Conservation (phyloP, 2,888 invertebrate species). For the Thymelicus acteon region DNA sequence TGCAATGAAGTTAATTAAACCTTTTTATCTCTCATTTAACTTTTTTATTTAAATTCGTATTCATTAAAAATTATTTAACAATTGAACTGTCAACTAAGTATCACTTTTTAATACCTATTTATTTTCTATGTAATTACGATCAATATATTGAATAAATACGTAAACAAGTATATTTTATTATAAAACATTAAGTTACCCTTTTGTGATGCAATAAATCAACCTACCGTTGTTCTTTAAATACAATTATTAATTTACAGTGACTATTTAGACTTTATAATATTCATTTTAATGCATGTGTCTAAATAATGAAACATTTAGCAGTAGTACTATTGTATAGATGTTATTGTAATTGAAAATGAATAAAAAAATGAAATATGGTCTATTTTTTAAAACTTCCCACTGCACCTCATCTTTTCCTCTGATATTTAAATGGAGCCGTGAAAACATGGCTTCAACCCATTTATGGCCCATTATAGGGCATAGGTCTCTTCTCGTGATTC, state of each 20-base stretch:
- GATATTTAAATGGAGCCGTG: too few relatives aligned
- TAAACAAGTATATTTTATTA: slow-evolving; percentile 8
- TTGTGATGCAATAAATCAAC: slow-evolving; percentile 52
- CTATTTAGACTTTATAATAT: slow-evolving; percentile 40
- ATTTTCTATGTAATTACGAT: slow-evolving; percentile 9
- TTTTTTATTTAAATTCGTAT: too few relatives aligned
- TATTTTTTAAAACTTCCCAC: slow-evolving; percentile 42
- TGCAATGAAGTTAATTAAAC: too few relatives aligned
- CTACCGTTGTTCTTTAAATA: slow-evolving; percentile 32
- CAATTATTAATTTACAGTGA: slow-evolving; percentile 39
- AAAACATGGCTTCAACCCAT: too few relatives aligned
- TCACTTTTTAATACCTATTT: slow-evolving; percentile 1
- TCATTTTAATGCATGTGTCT: slow-evolving; percentile 75
- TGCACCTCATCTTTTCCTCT: background rate
- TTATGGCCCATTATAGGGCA: too few relatives aligned
- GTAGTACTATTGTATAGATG: slow-evolving; percentile 85
- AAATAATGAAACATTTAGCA: slow-evolving; percentile 76
- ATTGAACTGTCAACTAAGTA: too few relatives aligned
- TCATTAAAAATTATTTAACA: too few relatives aligned
- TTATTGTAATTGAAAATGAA: slow-evolving; percentile 84
- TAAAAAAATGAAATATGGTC: slow-evolving; percentile 70
- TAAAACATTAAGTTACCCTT: slow-evolving; percentile 51
- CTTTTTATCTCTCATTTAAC: too few relatives aligned
- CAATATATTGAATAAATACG: background rate
- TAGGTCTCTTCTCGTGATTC: too few relatives aligned